Evolutionary conservation across 2,888 invertebrate genomes (phyloP), one percentile per base, ranked within the genome.

Genomic region (Ormyrus rosae): DNA sequence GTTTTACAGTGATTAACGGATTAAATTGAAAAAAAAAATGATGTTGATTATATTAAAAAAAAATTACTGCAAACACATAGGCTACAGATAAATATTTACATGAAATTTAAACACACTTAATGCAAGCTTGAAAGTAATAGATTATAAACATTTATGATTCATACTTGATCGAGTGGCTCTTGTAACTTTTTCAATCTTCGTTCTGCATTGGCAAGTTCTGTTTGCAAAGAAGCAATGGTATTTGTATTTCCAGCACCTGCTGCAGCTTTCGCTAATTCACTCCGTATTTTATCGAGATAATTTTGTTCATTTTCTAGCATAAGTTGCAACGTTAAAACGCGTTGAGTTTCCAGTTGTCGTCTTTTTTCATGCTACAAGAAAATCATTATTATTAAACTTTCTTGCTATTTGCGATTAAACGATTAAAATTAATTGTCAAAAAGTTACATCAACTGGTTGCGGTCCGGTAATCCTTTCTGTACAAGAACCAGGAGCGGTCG

Each of bases 221-320:
- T 87, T 70, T 90, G 91, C 83, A 91, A 91, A 78, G 91, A 86
- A 46, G 88, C 83, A 45, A 87, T 85, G 70, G 88, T 87, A 83
- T 90, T 91, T 51, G 87, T 86, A 81, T 90, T 91, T 46, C 88
- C 88, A 88, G 87, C 91, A 88, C 85, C 91, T 88, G 89, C 92
- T 45, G 90, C 92, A 7, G 91, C 89, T 69, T 91, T 91, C 0
- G 92, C 92, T 82, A 93, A 92, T 91, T 95, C 92, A 91, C 95
- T 94, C 82, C 96, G 93, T 81, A 97, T 91, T 85, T 95, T 94
- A 86, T 96, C 95, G 85, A 96, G 94, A 91, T 96, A 96, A 86
- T 95, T 93, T 90, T 95, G 95, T 87, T 97, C 97, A 87, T 96
- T 94, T 86, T 97, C 97, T 84, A 98, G 92, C 98, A 98, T 98